A percentile compares a stretch with the other conserved stretches of the same genome.
Conservation (phyloP, 1,140 invertebrate species). For the Drosophila parvula region DNA sequence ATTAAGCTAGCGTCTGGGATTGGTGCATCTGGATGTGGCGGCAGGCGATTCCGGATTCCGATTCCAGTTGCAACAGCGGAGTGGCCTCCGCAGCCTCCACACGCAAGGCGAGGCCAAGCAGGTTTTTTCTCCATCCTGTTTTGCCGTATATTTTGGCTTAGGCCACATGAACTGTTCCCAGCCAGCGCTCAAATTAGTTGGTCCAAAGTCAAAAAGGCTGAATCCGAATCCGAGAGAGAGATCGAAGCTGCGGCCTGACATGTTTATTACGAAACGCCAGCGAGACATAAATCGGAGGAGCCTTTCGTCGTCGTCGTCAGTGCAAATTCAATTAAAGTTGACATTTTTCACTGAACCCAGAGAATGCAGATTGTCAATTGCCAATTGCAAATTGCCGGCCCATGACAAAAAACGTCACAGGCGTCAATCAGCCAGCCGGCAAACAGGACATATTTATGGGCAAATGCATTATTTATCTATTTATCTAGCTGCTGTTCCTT, state of each 20-base stretch:
- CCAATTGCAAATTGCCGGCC: conserved; percentile 33
- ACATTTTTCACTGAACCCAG: conserved; percentile 74
- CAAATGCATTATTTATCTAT: conserved; percentile 54
- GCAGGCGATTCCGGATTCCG: conserved; percentile 41
- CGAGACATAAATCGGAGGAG: conserved; percentile 62
- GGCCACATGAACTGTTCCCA: conserved; percentile 39
- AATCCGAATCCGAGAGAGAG: conserved; percentile 21
- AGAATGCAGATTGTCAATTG: conserved; percentile 58
- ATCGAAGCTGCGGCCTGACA: conserved; percentile 63
- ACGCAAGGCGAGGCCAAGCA: conserved; percentile 36
- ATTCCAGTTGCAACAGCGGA: conserved; percentile 28
- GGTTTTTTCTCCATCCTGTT: conserved; percentile 44
- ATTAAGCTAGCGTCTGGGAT: conserved; percentile 77
- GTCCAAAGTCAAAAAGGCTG: conserved; percentile 39
- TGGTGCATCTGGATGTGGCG: conserved; percentile 60
- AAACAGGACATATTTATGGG: conserved; percentile 68
- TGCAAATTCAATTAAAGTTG: conserved; percentile 82
- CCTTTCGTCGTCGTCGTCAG: conserved; percentile 52
- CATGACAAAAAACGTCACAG: conserved; percentile 64
- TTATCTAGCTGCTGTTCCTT: conserved; percentile 40
- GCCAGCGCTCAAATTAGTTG: conserved; percentile 71
- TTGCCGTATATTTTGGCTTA: conserved; percentile 2
- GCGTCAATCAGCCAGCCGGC: conserved; percentile 56
- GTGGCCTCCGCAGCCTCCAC: conserved; percentile 26
- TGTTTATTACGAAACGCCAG: conserved; percentile 69